phyloP scores from a whole-genome alignment of 1,140 invertebrate genomes.

The Atta cephalotes region DNA sequence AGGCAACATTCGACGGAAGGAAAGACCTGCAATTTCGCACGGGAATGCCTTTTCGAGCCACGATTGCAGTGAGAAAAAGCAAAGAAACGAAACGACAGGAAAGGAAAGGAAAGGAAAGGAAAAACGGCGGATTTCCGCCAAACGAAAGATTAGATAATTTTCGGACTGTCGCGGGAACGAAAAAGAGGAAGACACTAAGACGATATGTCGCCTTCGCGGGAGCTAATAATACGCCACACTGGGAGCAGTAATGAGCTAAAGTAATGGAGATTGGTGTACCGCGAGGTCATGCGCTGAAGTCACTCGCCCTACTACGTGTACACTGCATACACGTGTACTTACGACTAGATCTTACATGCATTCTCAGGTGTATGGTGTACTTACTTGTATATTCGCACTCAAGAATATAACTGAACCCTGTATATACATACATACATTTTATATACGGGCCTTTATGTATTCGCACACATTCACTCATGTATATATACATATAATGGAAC shows the following conservation, averaged over 20 bases:
- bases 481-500: slow-evolving; percentile 12
- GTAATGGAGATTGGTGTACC: slow-evolving; percentile 80
- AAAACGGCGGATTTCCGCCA: slow-evolving; percentile 26
- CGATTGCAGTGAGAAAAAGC: not conserved
- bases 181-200: slow-evolving; percentile 41
- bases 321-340: not conserved
- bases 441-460: not conserved
- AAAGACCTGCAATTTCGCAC: not conserved
- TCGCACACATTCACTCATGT: not conserved
- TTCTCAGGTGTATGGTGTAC: not conserved
- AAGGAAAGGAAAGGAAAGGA: not conserved
- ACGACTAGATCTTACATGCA: slow-evolving; percentile 20
- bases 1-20: not conserved
- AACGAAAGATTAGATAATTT: slow-evolving; percentile 40
- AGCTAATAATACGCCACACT: slow-evolving; percentile 57
- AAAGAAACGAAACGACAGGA: not conserved
- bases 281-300: slow-evolving; percentile 53
- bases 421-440: not conserved
- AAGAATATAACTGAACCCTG: not conserved
- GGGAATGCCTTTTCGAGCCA: not conserved
- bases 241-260: slow-evolving; percentile 77
- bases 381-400: not conserved
- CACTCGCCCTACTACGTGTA: slow-evolving; percentile 17
- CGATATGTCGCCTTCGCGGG: slow-evolving; percentile 52
- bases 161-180: slow-evolving; percentile 19